These are phyloP conservation scores for Pterocles gutturalis DNA, from an alignment of 2,113 vertebrate genomes.

Conservation along the genomic window DNA sequence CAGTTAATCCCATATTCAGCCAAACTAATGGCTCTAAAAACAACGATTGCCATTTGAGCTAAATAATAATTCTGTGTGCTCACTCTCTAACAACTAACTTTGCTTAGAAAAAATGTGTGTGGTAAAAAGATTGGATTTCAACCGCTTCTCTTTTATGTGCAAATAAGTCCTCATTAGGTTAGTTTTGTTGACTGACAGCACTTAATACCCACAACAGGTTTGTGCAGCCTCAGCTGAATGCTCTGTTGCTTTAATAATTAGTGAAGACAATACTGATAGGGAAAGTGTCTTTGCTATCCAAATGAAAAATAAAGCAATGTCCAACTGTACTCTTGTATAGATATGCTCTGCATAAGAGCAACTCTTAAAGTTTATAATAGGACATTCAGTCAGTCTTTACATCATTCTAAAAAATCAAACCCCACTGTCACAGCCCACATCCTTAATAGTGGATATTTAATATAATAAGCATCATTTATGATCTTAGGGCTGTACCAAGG, in stretches of 20 bases:
- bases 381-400: not conserved
- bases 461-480: not conserved
- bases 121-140: not conserved
- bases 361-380: not conserved
- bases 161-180: not conserved
- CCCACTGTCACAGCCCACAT: fast-evolving
- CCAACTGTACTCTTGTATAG: not conserved
- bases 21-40: not conserved
- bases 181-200: not conserved
- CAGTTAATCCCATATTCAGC: not conserved
- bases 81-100: not conserved
- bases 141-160: not conserved
- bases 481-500: not conserved
- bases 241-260: not conserved
- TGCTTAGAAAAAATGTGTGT: not conserved
- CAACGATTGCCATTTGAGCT: not conserved
- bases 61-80: not conserved
- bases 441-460: not conserved
- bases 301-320: not conserved
- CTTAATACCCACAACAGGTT: not conserved
- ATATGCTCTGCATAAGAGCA: not conserved
- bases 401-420: not conserved
- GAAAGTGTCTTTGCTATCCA: not conserved
- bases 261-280: not conserved
- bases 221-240: not conserved